Evolutionary conservation across 1,140 invertebrate genomes (phyloP).

Genomic region (Drepana arcuata): DNA sequence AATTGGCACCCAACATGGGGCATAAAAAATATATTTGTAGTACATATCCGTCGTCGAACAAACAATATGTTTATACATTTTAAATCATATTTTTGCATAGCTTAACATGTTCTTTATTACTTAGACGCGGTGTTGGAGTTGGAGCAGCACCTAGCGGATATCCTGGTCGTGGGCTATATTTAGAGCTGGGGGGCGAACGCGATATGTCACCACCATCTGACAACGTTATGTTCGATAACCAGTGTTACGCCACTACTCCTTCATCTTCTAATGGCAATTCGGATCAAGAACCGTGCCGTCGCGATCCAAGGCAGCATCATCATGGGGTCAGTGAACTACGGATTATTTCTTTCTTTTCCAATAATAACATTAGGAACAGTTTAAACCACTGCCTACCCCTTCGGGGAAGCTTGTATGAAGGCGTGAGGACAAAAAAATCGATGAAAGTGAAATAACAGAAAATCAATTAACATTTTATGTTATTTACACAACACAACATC

Average conservation of each 20-base stretch:
- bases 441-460: too few relatives aligned
- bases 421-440: too few relatives aligned
- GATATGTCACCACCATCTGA: constrained; percentile 91
- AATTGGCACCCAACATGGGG: too few relatives aligned
- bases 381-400: neutral
- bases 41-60: too few relatives aligned
- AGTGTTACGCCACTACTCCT: constrained; percentile 93
- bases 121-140: constrained; percentile 56
- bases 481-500: too few relatives aligned
- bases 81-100: too few relatives aligned
- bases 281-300: constrained; percentile 83
- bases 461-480: too few relatives aligned
- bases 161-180: constrained; percentile 80
- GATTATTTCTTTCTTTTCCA: neutral
- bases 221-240: constrained; percentile 94
- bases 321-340: constrained; percentile 48
- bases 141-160: constrained; percentile 68
- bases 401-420: too few relatives aligned
- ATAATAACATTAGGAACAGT: neutral
- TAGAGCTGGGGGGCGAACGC: constrained; percentile 82
- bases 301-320: constrained; percentile 70
- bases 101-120: too few relatives aligned
- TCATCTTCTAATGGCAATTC: constrained; percentile 93
- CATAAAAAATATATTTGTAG: too few relatives aligned
- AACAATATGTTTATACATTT: too few relatives aligned